A percentile compares a stretch with the other conserved stretches of the same genome.
phyloP scores from a whole-genome alignment of 2,888 invertebrate species.

The Drosophila percnosoma region DNA sequence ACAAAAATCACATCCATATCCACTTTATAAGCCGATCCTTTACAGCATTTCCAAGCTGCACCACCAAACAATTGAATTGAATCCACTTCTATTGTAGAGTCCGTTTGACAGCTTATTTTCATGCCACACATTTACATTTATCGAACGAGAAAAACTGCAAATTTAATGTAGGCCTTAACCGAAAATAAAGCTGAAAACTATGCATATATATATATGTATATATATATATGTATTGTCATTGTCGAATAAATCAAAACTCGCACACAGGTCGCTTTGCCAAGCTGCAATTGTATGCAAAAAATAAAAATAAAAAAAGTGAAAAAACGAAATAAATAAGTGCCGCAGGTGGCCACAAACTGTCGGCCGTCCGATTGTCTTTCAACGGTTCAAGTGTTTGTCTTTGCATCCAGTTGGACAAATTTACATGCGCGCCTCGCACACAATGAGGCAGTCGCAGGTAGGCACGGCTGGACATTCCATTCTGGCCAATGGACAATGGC shows the following conservation, averaged over 20 bases:
- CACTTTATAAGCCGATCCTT: not conserved
- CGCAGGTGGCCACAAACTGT: constrained; percentile 74
- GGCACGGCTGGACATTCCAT: constrained; percentile 37
- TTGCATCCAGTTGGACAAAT: constrained; percentile 76
- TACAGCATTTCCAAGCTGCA: not conserved
- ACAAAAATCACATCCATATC: not conserved
- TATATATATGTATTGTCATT: constrained; percentile 57
- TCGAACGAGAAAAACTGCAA: constrained; percentile 28
- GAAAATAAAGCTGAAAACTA: constrained; percentile 39
- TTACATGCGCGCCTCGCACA: constrained; percentile 74
- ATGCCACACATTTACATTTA: constrained; percentile 21
- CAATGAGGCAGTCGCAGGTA: constrained; percentile 58
- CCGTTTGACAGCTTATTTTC: constrained; percentile 33
- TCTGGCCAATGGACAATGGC: constrained; percentile 53
- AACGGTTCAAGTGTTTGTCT: constrained; percentile 74
- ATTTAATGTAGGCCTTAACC: constrained; percentile 37
- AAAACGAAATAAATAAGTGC: constrained; percentile 49
- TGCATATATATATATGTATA: constrained; percentile 38
- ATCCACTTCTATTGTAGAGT: constrained; percentile 11
- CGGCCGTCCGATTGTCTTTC: constrained; percentile 42
- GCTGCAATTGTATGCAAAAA: constrained; percentile 73
- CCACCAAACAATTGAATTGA: constrained; percentile 26
- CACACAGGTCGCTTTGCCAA: constrained; percentile 44
- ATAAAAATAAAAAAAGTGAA: constrained; percentile 26
- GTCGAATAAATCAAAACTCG: constrained; percentile 71